A percentile compares a stretch with the other conserved stretches of the same genome.
phyloP scores from a whole-genome alignment of 2,888 invertebrate genomes.

The Erebia epiphron region DNA sequence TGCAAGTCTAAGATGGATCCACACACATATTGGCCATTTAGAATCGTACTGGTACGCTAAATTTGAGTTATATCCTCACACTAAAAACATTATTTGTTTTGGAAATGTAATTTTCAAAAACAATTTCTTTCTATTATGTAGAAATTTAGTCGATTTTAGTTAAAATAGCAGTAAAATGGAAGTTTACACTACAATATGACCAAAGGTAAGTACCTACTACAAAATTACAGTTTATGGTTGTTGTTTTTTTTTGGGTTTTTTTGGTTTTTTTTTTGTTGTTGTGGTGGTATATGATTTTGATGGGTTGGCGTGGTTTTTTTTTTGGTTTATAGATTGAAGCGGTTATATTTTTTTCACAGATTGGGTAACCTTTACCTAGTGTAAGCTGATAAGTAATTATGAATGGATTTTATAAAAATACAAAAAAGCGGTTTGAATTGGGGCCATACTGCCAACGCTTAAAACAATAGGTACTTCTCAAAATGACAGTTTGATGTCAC shows the following conservation, averaged over 20 bases:
- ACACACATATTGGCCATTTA: background rate
- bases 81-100: background rate
- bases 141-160: background rate
- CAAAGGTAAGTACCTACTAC: slow-evolving; percentile 3
- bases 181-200: background rate
- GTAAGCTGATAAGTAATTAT: too few species aligned
- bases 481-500: too few species aligned
- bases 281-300: slow-evolving; percentile 1
- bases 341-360: background rate
- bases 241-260: background rate
- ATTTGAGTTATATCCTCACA: too few species aligned
- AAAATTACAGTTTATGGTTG: background rate
- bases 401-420: too few species aligned
- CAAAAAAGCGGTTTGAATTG: too few species aligned
- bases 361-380: background rate
- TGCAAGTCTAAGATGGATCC: background rate
- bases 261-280: background rate
- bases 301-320: slow-evolving; percentile 15
- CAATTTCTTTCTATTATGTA: background rate
- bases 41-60: background rate
- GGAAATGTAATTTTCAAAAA: background rate
- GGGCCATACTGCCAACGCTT: too few species aligned
- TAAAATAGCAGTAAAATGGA: background rate
- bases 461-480: too few species aligned
- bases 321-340: background rate